Evolutionary conservation across 2,113 vertebrate genomes (phyloP).

Genomic region (Thunnus maccoyii): DNA sequence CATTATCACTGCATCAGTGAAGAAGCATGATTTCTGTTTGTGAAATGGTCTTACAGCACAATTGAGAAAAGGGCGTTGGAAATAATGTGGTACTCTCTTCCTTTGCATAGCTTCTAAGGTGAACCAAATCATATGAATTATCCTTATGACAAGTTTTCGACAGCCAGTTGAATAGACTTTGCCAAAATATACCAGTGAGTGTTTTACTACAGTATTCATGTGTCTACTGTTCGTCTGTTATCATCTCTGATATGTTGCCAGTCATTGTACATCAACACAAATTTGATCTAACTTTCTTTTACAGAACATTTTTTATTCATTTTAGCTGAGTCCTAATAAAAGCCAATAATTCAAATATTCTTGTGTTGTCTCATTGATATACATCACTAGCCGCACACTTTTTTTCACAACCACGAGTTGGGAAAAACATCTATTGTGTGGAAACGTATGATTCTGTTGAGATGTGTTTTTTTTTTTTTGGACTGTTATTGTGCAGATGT

Average conservation of each 20-base stretch:
- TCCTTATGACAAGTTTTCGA: neutral
- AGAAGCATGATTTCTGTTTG: conserved; percentile 32
- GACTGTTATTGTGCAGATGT: no score
- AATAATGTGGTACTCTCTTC: conserved; percentile 10
- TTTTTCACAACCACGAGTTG: neutral
- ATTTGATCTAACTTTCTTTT: conserved; percentile 45
- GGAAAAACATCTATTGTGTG: no score
- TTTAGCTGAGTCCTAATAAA: conserved; percentile 75
- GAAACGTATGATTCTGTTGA: neutral
- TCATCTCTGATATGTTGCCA: conserved; percentile 48
- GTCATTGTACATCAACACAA: conserved; percentile 50
- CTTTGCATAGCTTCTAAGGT: conserved; percentile 32
- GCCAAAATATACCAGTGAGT: conserved; percentile 38
- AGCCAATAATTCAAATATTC: conserved; percentile 22
- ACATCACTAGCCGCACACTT: neutral
- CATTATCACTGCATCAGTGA: conserved; percentile 76
- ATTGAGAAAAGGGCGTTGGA: neutral
- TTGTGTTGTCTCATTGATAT: conserved; percentile 17
- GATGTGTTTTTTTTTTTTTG: neutral
- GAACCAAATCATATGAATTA: conserved; percentile 30
- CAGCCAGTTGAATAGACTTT: conserved; percentile 11
- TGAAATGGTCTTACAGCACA: conserved; percentile 39
- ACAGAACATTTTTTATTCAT: conserved; percentile 54
- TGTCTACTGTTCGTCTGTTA: conserved; percentile 7
- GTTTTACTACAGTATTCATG: conserved; percentile 33